These are phyloP conservation scores for Promerops cafer DNA, from an alignment of 2,113 vertebrate species.

Conservation along the genomic window DNA sequence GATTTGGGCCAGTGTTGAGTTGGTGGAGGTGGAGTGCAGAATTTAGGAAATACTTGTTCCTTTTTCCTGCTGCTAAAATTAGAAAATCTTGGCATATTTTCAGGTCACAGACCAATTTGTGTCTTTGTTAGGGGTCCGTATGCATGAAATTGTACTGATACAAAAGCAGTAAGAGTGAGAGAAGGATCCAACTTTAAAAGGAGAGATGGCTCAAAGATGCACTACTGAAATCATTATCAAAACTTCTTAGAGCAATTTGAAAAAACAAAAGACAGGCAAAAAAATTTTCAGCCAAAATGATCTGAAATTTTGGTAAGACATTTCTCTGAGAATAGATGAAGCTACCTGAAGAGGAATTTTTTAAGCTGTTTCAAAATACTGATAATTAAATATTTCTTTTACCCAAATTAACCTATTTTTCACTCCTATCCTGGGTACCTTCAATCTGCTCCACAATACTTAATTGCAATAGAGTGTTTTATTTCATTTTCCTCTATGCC, in stretches of 20 bases:
- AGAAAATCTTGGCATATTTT: constrained; percentile 48
- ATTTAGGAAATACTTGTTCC: constrained; percentile 28
- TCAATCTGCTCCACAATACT: not conserved
- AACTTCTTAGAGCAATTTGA: not conserved
- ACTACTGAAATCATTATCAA: not conserved
- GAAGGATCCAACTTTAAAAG: not conserved
- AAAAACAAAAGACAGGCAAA: not conserved
- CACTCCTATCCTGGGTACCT: not conserved
- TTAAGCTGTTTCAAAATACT: not conserved
- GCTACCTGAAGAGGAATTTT: not conserved
- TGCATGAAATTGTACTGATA: not conserved
- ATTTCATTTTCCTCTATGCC: not conserved
- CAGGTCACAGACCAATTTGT: not conserved
- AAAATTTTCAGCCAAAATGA: not conserved
- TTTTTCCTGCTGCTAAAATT: constrained; percentile 27
- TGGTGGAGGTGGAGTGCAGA: not conserved
- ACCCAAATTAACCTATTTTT: not conserved
- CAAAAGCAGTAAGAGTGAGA: not conserved
- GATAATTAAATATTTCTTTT: not conserved
- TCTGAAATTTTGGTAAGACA: not conserved
- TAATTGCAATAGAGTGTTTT: not conserved
- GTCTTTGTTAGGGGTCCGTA: not conserved
- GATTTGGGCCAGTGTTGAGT: not conserved
- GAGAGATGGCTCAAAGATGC: not conserved
- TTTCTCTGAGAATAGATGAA: not conserved